Conservation (phyloP, 92 coral and sea anemone genomes). For the Porites evermanni region DNA sequence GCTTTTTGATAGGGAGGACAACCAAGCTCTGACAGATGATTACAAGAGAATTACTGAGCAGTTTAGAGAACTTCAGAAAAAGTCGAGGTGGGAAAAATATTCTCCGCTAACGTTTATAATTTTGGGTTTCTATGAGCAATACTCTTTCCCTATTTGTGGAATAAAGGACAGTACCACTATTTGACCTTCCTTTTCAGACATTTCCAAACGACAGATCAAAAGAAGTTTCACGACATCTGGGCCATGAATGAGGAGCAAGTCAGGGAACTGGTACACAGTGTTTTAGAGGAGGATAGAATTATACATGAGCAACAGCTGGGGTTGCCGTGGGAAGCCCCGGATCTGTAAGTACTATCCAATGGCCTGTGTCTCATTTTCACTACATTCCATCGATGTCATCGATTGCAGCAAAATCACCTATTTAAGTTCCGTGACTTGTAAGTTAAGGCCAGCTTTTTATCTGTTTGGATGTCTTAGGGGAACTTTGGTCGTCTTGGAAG, state of each 20-base stretch:
- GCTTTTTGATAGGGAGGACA: conserved; percentile 78
- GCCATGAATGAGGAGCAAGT: conserved; percentile 93
- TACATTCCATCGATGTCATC: neutral
- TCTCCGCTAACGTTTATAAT: no score
- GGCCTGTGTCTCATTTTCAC: neutral
- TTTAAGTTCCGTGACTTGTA: conserved; percentile 1
- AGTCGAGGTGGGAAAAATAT: conserved; percentile 77
- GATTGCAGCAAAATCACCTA: neutral
- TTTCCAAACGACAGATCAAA: conserved; percentile 94
- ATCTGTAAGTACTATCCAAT: conserved; percentile 69
- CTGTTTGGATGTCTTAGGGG: no score
- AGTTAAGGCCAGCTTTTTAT: neutral
- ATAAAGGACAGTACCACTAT: no score
- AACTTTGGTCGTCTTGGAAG: no score
- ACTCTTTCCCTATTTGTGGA: no score
- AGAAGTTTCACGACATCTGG: conserved; percentile 98
- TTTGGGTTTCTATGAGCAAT: no score
- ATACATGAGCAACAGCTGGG: conserved; percentile 97
- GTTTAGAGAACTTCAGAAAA: conserved; percentile 95
- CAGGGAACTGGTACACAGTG: conserved; percentile 82
- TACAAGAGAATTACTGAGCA: conserved; percentile 99
- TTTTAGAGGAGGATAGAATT: conserved; percentile 92
- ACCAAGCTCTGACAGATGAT: conserved; percentile 94
- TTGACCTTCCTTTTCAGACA: conserved; percentile 61
- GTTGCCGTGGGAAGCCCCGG: conserved; percentile 86